phyloP scores from a whole-genome alignment of 2,888 invertebrate species.

The Agriopis leucophaearia region DNA sequence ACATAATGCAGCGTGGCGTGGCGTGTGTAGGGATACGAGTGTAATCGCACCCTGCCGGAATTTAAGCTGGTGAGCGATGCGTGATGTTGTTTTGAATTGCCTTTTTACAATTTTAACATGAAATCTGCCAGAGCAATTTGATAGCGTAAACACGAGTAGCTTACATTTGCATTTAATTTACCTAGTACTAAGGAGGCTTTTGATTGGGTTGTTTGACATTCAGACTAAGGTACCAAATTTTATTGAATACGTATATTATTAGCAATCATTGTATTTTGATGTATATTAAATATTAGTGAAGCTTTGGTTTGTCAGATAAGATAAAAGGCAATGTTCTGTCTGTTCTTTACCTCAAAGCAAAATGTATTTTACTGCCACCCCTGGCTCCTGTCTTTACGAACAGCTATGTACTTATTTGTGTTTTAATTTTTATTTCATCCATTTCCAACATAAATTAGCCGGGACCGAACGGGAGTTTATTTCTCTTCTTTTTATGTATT shows the following conservation, averaged over 20 bases:
- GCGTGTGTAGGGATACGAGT: conserved; percentile 37
- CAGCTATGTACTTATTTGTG: conserved; percentile 33
- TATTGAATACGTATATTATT: no score
- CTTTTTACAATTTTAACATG: conserved; percentile 35
- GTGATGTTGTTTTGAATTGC: conserved; percentile 35
- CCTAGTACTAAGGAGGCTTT: not conserved
- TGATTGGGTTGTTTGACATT: no score
- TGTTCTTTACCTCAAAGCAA: not conserved
- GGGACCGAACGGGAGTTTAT: conserved; percentile 25
- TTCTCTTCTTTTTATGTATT: conserved; percentile 33
- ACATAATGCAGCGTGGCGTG: conserved; percentile 58
- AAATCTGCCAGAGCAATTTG: conserved; percentile 22
- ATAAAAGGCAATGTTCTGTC: not conserved
- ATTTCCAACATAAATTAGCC: conserved; percentile 41
- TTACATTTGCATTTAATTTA: conserved; percentile 2
- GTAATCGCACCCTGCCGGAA: conserved; percentile 51
- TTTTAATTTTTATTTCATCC: conserved; percentile 44
- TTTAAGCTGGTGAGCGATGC: conserved; percentile 49
- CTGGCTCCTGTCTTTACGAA: conserved; percentile 36
- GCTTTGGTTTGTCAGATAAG: not conserved
- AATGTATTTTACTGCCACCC: conserved; percentile 32
- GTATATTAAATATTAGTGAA: no score
- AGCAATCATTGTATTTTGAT: no score
- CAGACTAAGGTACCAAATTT: no score
- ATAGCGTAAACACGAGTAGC: conserved; percentile 10